Conservation (phyloP, 1,140 invertebrate genomes). For the Cydia fagiglandana region DNA sequence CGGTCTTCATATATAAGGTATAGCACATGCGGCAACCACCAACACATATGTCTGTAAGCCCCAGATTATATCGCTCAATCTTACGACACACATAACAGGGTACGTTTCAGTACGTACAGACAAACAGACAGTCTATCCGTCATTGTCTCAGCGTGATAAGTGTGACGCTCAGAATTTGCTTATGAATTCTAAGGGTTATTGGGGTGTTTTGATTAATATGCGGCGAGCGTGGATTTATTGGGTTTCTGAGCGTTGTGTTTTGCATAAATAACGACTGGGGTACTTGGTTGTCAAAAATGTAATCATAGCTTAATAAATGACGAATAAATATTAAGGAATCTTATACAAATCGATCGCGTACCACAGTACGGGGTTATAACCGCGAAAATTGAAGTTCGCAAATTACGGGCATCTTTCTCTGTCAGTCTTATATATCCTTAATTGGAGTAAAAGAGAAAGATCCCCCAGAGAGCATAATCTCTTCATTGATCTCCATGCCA, state of each 20-base stretch:
- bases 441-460: no score
- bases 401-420: no score
- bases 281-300: no score
- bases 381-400: no score
- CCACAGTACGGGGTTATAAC: no score
- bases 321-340: no score
- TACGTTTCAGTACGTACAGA: not conserved
- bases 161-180: slow-evolving; percentile 20
- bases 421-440: no score
- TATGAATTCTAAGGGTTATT: slow-evolving; percentile 30
- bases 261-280: not conserved
- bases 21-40: not conserved
- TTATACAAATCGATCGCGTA: no score
- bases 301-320: no score
- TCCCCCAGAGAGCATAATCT: no score
- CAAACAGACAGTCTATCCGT: slow-evolving; percentile 4
- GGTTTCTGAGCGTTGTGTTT: not conserved
- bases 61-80: not conserved
- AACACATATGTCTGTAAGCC: not conserved
- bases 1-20: not conserved
- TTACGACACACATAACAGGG: not conserved
- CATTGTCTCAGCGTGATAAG: slow-evolving; percentile 15
- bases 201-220: slow-evolving; percentile 26
- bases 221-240: not conserved
- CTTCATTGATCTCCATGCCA: no score